Conservation (phyloP, 2,113 vertebrate genomes). For the Ifrita kowaldi region DNA sequence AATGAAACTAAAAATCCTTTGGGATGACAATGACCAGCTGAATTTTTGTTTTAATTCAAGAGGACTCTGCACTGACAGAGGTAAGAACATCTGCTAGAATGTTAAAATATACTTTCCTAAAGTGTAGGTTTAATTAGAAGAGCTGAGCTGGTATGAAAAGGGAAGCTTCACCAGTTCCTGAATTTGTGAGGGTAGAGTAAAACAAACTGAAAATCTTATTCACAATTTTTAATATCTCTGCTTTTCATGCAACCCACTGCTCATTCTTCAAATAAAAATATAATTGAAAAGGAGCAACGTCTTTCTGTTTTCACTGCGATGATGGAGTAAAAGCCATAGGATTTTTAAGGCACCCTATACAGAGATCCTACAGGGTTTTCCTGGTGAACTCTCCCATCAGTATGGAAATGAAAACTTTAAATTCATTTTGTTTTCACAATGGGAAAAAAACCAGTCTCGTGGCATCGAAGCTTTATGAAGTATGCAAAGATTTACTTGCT, state of each 20-base stretch:
- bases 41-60: neutral
- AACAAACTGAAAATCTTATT: neutral
- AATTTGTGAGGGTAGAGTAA: neutral
- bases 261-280: neutral
- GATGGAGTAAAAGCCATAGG: neutral
- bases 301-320: neutral
- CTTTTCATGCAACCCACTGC: neutral
- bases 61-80: neutral
- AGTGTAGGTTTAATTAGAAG: neutral
- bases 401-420: conserved; percentile 45
- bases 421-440: conserved; percentile 32
- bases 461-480: conserved; percentile 1
- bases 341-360: neutral
- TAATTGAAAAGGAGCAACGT: neutral
- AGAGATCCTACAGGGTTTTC: neutral
- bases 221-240: neutral
- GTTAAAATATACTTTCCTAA: neutral
- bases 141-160: neutral
- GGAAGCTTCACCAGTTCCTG: neutral
- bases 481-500: neutral
- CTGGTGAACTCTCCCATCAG: conserved; percentile 5
- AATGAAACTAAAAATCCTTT: neutral
- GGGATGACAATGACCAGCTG: neutral
- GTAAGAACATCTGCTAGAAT: neutral
- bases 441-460: neutral